A percentile compares a stretch with the other conserved stretches of the same genome.
phyloP scores from a whole-genome alignment of 2,888 invertebrate genomes.

The Brassicogethes aeneus region DNA sequence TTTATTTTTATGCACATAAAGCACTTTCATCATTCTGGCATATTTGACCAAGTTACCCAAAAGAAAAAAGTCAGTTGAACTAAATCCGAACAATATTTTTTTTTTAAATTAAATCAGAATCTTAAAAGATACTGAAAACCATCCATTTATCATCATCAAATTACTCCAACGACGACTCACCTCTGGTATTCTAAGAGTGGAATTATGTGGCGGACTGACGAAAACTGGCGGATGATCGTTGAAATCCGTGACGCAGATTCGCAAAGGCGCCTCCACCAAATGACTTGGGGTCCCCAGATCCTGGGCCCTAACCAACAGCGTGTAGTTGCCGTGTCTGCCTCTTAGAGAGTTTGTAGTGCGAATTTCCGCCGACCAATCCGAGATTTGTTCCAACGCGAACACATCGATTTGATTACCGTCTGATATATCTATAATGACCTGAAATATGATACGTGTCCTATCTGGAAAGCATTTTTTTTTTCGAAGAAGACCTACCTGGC shows the following conservation, averaged over 20 bases:
- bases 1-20: no score
- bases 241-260: conserved; percentile 78
- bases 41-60: no score
- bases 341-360: conserved; percentile 63
- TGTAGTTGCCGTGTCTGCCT: conserved; percentile 80
- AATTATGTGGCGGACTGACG: conserved; percentile 76
- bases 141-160: no score
- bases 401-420: conserved; percentile 38
- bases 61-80: no score
- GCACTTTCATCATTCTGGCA: no score
- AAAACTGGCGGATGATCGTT: conserved; percentile 86
- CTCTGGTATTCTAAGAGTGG: conserved; percentile 79
- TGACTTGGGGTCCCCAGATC: conserved; percentile 73
- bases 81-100: conserved; percentile 2
- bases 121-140: no score
- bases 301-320: conserved; percentile 61
- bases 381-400: conserved; percentile 63
- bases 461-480: no score
- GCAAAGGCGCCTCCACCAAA: conserved; percentile 53
- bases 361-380: conserved; percentile 68
- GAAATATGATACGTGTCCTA: conserved; percentile 4
- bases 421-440: conserved; percentile 36
- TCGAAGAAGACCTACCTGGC: conserved; percentile 51
- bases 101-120: no score
- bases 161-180: no score